Evolutionary conservation across 2,797 vertebrate species (phyloP).

Genomic region (Pipistrellus kuhlii): DNA sequence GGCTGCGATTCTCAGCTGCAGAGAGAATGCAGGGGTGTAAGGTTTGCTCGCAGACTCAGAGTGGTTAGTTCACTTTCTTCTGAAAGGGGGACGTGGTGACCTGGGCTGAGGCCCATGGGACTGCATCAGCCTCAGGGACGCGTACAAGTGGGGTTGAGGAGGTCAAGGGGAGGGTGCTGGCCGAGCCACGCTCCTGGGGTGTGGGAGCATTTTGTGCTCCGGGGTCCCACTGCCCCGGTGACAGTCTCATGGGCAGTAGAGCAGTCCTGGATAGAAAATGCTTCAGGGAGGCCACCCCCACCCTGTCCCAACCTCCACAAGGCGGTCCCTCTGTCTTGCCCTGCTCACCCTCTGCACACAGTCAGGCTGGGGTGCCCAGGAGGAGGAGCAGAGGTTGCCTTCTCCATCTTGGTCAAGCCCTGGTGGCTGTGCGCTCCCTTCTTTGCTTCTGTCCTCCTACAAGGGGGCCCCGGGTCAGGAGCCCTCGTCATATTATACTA

Average conservation of each 20-base stretch:
- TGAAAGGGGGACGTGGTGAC: background rate
- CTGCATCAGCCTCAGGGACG: background rate
- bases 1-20: background rate
- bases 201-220: background rate
- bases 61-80: background rate
- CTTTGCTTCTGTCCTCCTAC: background rate
- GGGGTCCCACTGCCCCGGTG: background rate
- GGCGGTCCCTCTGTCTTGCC: background rate
- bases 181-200: background rate
- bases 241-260: background rate
- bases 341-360: background rate
- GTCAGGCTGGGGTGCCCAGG: background rate
- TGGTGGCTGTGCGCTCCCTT: background rate
- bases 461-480: background rate
- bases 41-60: background rate
- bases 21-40: background rate
- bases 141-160: background rate
- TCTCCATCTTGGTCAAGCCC: background rate
- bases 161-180: background rate
- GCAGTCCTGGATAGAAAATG: background rate
- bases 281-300: background rate
- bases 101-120: too few relatives aligned
- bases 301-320: background rate
- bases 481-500: background rate
- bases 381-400: background rate